Evolutionary conservation across 2,888 invertebrate species (phyloP).

Genomic region (Prosapia bicincta): DNA sequence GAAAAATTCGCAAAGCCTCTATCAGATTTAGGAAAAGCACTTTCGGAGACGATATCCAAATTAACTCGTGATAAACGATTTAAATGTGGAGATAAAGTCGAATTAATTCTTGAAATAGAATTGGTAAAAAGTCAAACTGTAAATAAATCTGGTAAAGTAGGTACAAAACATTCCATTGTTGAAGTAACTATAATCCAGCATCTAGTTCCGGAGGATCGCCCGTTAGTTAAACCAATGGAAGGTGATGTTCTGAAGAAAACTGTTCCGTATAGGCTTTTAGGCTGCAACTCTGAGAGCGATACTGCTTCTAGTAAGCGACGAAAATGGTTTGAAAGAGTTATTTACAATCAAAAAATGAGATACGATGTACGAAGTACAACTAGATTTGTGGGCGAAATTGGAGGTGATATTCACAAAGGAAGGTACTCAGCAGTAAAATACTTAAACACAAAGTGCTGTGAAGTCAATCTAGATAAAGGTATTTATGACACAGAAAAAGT

Average conservation of each 20-base stretch:
- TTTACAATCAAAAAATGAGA: background rate
- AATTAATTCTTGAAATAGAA: conserved; percentile 20
- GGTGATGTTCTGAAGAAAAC: background rate
- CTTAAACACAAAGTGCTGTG: background rate
- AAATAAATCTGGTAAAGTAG: background rate
- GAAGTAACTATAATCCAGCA: conserved; percentile 20
- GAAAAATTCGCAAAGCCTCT: background rate
- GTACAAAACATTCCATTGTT: conserved; percentile 11
- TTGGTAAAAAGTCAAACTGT: conserved; percentile 8
- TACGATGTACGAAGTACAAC: background rate
- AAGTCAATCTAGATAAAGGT: background rate
- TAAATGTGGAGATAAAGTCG: conserved; percentile 20
- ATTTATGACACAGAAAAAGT: background rate
- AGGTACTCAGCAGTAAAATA: background rate
- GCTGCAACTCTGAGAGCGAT: background rate
- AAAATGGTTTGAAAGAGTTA: conserved; percentile 15
- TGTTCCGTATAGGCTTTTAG: background rate
- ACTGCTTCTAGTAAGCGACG: background rate
- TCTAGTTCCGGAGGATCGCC: background rate
- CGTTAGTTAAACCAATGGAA: background rate
- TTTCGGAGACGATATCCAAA: conserved; percentile 17
- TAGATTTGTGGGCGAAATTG: background rate
- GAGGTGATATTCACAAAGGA: background rate
- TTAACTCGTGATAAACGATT: conserved; percentile 5
- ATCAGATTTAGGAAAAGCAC: background rate